Percentiles rank a stretch among this genome's conserved stretches.
Conservation (phyloP, 2,113 vertebrate genomes). For the human (Homo sapiens) region DNA sequence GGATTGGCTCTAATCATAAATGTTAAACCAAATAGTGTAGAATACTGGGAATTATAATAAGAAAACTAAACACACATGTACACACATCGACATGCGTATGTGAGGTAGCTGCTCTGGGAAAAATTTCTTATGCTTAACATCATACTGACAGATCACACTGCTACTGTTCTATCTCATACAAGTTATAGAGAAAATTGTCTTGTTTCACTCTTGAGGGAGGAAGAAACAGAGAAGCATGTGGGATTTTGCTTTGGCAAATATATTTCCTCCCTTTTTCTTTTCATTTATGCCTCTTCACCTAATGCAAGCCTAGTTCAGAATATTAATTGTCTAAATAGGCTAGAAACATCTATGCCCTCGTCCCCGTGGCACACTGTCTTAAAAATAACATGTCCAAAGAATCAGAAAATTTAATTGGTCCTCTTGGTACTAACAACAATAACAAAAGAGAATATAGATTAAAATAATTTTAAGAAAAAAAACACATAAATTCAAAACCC, state of each 20-base stretch:
- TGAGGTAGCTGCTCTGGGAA: background rate
- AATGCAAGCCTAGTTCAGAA: background rate
- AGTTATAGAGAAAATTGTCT: background rate
- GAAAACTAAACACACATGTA: background rate
- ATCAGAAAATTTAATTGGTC: background rate
- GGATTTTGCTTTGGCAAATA: background rate
- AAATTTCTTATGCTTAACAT: background rate
- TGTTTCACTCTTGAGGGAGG: background rate
- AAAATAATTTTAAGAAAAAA: background rate
- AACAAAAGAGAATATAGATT: background rate
- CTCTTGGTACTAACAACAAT: background rate
- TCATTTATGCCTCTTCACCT: background rate
- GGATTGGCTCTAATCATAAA: background rate
- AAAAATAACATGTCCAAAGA: background rate
- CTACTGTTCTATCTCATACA: background rate
- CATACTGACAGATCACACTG: background rate
- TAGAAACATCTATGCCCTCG: background rate
- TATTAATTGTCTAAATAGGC: background rate
- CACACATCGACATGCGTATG: too few species aligned
- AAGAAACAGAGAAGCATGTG: background rate
- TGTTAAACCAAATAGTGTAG: background rate
- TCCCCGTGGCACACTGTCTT: accelerated
- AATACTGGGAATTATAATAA: background rate
- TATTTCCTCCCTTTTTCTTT: accelerated
- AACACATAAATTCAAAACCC: background rate